Evolutionary conservation across 2,797 vertebrate species (phyloP).

Genomic region (Poecile montanus): DNA sequence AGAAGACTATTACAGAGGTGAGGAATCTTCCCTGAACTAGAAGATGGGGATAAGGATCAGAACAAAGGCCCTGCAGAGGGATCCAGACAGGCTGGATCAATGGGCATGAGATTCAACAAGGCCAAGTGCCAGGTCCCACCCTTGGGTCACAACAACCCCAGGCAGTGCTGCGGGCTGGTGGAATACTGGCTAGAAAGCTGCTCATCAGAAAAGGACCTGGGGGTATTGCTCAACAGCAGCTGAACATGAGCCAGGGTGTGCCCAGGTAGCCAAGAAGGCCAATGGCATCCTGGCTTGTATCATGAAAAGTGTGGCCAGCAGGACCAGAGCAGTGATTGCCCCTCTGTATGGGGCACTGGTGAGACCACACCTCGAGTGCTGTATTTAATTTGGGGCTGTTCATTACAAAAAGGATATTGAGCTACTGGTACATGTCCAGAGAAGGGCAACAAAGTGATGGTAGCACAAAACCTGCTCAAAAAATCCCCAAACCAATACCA

Average conservation of each 20-base stretch:
- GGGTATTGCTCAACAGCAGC: not conserved
- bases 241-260: not conserved
- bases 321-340: not conserved
- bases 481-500: not conserved
- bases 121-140: not conserved
- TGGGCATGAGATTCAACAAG: not conserved
- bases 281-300: not conserved
- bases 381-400: not conserved
- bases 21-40: not conserved
- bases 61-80: not conserved
- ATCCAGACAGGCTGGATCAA: not conserved
- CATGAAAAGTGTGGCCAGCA: not conserved
- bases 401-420: not conserved
- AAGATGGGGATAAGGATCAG: not conserved
- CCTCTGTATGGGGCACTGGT: not conserved
- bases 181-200: not conserved
- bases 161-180: not conserved
- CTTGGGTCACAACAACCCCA: not conserved
- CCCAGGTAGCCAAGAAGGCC: not conserved
- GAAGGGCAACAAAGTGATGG: not conserved
- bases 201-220: not conserved
- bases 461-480: not conserved
- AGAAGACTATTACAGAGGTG: not conserved
- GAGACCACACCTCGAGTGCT: not conserved
- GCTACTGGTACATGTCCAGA: not conserved